Conservation (phyloP, 2,113 vertebrate genomes). For the Neoarius graeffei region DNA sequence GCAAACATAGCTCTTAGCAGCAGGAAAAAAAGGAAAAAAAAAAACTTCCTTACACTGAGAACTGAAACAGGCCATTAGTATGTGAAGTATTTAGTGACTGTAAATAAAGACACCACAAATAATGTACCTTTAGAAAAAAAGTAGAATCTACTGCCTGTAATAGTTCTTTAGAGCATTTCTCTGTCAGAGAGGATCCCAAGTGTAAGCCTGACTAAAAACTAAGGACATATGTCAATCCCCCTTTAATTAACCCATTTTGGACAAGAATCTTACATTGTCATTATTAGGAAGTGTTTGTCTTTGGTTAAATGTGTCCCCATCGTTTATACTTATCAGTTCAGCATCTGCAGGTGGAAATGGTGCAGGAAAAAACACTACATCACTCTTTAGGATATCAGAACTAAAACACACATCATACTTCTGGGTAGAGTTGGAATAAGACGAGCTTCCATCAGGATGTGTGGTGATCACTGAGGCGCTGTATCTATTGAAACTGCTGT, state of each 20-base stretch:
- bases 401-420: constrained; percentile 73
- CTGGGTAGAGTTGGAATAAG: constrained; percentile 70
- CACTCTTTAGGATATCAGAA: constrained; percentile 56
- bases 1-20: not conserved
- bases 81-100: not conserved
- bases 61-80: not conserved
- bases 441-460: constrained; percentile 71
- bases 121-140: not conserved
- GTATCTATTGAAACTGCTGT: constrained; percentile 61
- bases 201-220: not conserved
- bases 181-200: not conserved
- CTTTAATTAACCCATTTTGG: not conserved
- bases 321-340: constrained; percentile 49
- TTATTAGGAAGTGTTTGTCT: constrained; percentile 67
- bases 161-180: not conserved
- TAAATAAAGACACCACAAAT: not conserved
- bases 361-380: constrained; percentile 62
- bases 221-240: not conserved
- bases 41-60: no score
- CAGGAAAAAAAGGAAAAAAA: no score
- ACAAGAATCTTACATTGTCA: constrained; percentile 53
- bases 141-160: not conserved
- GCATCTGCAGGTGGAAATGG: constrained; percentile 60
- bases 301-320: constrained; percentile 60
- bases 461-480: constrained; percentile 66